Evolutionary conservation across 2,113 vertebrate genomes (phyloP).

Genomic region (Ploceus nigricollis): DNA sequence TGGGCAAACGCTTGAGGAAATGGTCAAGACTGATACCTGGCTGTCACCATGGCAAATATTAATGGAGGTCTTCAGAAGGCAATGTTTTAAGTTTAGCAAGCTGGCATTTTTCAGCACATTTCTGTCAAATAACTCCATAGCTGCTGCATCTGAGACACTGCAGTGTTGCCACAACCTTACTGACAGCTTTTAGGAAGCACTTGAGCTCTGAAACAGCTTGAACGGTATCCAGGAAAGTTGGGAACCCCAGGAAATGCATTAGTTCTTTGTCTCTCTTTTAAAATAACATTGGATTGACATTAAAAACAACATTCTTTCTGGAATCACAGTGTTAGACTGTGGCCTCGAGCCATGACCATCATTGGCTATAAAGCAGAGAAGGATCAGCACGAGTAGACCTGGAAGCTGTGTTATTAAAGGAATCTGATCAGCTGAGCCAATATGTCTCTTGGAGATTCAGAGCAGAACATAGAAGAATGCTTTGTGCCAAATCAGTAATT

Average conservation of each 20-base stretch:
- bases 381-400: conserved; percentile 4
- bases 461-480: conserved; percentile 29
- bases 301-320: neutral
- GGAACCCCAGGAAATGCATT: conserved; percentile 7
- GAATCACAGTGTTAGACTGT: neutral
- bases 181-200: conserved; percentile 4
- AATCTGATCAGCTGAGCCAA: conserved; percentile 57
- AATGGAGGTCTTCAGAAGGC: neutral
- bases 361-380: conserved; percentile 26
- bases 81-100: neutral
- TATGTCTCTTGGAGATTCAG: conserved; percentile 33
- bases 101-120: neutral
- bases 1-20: neutral
- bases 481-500: conserved; percentile 3
- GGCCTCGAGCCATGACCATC: conserved; percentile 45
- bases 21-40: neutral
- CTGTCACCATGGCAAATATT: neutral
- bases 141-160: neutral
- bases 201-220: neutral
- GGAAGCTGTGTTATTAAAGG: conserved; percentile 51
- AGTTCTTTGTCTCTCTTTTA: neutral
- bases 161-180: neutral
- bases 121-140: neutral
- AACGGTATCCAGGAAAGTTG: neutral
- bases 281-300: neutral